These are phyloP conservation scores for Camptogramma bilineatum DNA, from an alignment of 2,888 invertebrate genomes.

Conservation along the genomic window DNA sequence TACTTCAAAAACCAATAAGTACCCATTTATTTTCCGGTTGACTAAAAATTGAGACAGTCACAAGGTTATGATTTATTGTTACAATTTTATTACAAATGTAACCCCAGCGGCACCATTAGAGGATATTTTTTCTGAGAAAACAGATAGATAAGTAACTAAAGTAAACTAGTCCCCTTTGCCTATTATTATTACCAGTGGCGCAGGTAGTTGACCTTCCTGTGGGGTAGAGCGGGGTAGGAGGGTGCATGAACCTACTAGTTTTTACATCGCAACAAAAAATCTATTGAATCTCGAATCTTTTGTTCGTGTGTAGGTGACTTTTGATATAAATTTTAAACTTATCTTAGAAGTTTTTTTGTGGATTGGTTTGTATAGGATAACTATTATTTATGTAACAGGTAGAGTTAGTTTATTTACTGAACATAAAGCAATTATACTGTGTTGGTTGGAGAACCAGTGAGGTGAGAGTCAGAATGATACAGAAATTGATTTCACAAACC, in stretches of 20 bases:
- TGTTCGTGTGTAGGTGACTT: slow-evolving; percentile 42
- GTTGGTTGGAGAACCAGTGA: not conserved
- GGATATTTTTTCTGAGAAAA: slow-evolving; percentile 39
- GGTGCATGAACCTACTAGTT: slow-evolving; percentile 34
- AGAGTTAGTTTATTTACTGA: slow-evolving; percentile 1
- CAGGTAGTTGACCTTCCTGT: slow-evolving; percentile 57
- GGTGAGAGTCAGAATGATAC: not conserved
- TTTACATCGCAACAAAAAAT: slow-evolving; percentile 38
- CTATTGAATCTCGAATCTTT: slow-evolving; percentile 35
- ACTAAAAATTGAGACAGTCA: no score
- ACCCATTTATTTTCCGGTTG: not conserved
- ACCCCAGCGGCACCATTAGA: no score
- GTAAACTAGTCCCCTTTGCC: slow-evolving; percentile 43
- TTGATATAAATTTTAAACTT: slow-evolving; percentile 31
- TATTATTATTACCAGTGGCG: slow-evolving; percentile 45
- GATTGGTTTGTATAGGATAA: slow-evolving; percentile 19
- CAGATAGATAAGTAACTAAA: slow-evolving; percentile 39
- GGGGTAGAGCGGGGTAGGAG: slow-evolving; percentile 39
- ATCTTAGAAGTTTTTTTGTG: slow-evolving; percentile 27
- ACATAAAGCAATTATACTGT: not conserved
- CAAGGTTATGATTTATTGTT: slow-evolving; percentile 3
- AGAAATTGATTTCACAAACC: not conserved
- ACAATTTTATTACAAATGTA: no score
- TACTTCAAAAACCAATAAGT: slow-evolving; percentile 4
- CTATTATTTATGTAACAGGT: slow-evolving; percentile 29